A percentile compares a stretch with the other conserved stretches of the same genome.
phyloP scores from a whole-genome alignment of 1,140 invertebrate species.

The Lerema accius region DNA sequence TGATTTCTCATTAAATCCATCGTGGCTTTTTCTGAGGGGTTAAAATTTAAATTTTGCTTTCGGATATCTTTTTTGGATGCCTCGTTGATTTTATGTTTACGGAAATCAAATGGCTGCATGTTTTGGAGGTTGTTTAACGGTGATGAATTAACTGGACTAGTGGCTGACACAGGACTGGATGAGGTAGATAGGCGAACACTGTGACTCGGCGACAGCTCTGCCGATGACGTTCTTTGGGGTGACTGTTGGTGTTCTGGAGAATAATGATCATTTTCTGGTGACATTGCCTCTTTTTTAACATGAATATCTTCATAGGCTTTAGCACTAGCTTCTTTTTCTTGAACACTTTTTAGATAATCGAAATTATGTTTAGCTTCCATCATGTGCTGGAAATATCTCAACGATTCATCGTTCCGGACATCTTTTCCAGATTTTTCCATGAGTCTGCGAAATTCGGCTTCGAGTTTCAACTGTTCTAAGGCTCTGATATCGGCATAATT shows the following conservation, averaged over 20 bases:
- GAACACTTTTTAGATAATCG: slow-evolving; percentile 61
- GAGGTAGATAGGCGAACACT: slow-evolving; percentile 69
- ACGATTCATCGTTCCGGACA: slow-evolving; percentile 67
- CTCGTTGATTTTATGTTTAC: slow-evolving; percentile 83
- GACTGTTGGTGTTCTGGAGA: slow-evolving; percentile 53
- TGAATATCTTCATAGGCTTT: slow-evolving; percentile 44
- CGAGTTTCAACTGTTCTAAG: slow-evolving; percentile 72
- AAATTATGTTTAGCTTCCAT: slow-evolving; percentile 71
- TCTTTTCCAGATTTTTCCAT: slow-evolving; percentile 71
- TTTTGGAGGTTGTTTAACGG: slow-evolving; percentile 95
- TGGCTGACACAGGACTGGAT: slow-evolving; percentile 77
- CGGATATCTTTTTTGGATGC: slow-evolving; percentile 68
- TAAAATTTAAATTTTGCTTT: slow-evolving; percentile 75
- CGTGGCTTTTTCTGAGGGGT: slow-evolving; percentile 72
- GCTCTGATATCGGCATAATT: slow-evolving; percentile 54
- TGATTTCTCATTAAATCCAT: slow-evolving; percentile 84
- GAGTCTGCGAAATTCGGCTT: slow-evolving; percentile 77
- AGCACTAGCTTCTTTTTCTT: slow-evolving; percentile 57
- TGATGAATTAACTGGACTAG: slow-evolving; percentile 85
- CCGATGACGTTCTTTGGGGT: slow-evolving; percentile 59
- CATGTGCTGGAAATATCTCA: slow-evolving; percentile 78
- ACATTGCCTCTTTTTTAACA: slow-evolving; percentile 59
- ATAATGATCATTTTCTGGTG: slow-evolving; percentile 48
- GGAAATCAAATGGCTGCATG: slow-evolving; percentile 97
- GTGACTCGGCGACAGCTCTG: slow-evolving; percentile 63